Evolutionary conservation across 2,797 vertebrate species (phyloP), one percentile per base, ranked within the genome.

Genomic region (Oreochromis grahami): DNA sequence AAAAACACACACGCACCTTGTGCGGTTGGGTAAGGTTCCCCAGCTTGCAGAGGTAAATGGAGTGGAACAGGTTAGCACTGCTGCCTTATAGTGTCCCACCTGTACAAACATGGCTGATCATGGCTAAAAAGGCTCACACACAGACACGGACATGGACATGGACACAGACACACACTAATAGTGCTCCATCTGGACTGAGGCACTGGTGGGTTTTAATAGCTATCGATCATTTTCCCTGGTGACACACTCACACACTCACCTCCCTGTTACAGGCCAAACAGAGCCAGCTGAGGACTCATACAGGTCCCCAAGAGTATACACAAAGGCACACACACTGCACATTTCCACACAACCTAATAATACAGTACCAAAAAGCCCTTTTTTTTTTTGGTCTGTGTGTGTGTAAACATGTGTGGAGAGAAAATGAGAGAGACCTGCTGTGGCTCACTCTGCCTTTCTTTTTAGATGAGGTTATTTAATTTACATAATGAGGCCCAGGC

Each of bases 41-140:
- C 82, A 91, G 89, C 87, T 90, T 92, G 92, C 85, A 79, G 87
- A 81, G 89, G 85, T 96, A 96, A 98, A 98, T 97, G 96, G 96
- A 94, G 95, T 97, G 96, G 97, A 97, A 97, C 97, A 97, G 96
- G 96, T 97, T 96, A 96, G 96, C 91, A 94, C 88, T 93, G 95
- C 95, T 80, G 93, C 95, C 92, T 95, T 94, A 91, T 95, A 96
- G 96, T 94, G 94, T 93, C 92, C 83, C 93, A 98, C 96, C 97
- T 97, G 96, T 97, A 96, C 96, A 98, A 98, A 98, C 94, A 98
- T 70, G 85, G 92, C 72, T 74, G 86, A 94, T 91, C 93, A 63
- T 45, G 80, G 78, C 83, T 85, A 77, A 80, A 87, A 83, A 89
- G 15, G 82, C 83, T 68, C 77, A 51, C 77, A 79, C 63, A 76